Evolutionary conservation across 2,888 invertebrate genomes (phyloP).

Genomic region (Lathronympha strigana): DNA sequence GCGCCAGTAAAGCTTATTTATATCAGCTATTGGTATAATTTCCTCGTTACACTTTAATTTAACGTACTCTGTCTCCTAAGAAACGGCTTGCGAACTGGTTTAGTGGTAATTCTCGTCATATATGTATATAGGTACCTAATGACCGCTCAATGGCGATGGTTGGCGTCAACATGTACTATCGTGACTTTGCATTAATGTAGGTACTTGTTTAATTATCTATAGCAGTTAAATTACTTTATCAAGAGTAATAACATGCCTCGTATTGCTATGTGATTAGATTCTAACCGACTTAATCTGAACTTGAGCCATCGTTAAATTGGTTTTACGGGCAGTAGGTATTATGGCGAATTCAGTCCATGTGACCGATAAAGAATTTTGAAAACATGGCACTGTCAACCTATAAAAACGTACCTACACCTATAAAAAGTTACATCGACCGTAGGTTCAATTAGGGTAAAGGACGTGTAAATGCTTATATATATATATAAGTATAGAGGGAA

Average conservation of each 20-base stretch:
- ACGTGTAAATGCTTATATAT: no score
- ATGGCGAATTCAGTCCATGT: not conserved
- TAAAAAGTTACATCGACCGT: no score
- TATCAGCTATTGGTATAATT: conserved; percentile 33
- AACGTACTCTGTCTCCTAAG: conserved; percentile 29
- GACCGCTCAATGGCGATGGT: conserved; percentile 25
- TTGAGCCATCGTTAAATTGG: not conserved
- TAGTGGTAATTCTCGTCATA: conserved; percentile 36
- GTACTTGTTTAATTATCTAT: conserved; percentile 17
- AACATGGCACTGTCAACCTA: no score
- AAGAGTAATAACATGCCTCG: conserved; percentile 4
- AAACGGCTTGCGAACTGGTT: conserved; percentile 38
- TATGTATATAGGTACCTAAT: conserved; percentile 27
- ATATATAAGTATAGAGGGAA: no score
- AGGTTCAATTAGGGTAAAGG: no score
- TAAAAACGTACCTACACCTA: no score
- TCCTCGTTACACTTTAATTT: conserved; percentile 36
- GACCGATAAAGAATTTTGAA: no score
- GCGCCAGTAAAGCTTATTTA: conserved; percentile 25
- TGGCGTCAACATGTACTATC: conserved; percentile 16
- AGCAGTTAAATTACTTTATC: conserved; percentile 31
- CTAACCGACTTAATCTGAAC: not conserved
- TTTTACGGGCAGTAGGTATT: not conserved
- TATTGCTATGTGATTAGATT: conserved; percentile 13
- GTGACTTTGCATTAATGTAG: conserved; percentile 12